phyloP scores from a whole-genome alignment of 1,140 invertebrate species.

The Muscidifurax raptorellus region DNA sequence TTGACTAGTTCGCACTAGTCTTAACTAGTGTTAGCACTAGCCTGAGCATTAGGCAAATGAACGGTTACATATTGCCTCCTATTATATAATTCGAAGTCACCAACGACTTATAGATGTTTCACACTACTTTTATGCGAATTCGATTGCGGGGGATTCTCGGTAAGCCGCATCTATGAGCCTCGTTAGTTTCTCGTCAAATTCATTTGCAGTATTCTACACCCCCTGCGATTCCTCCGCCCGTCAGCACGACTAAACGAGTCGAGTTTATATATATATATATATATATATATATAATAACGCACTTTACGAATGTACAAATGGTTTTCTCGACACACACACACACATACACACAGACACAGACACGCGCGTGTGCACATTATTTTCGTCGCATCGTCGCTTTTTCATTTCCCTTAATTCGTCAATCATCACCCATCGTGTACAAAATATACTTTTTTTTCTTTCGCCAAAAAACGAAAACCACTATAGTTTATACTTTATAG shows the following conservation, averaged over 20 bases:
- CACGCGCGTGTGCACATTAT: background rate
- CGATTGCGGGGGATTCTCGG: background rate
- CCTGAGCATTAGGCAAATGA: slow-evolving; percentile 68
- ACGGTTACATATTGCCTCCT: slow-evolving; percentile 37
- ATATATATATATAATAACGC: too few species aligned
- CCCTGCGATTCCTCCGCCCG: slow-evolving; percentile 22
- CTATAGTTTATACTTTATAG: slow-evolving; percentile 4
- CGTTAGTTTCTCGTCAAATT: slow-evolving; percentile 8
- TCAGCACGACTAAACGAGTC: slow-evolving; percentile 2
- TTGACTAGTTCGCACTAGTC: slow-evolving; percentile 71
- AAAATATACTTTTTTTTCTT: slow-evolving; percentile 47
- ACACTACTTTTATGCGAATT: background rate
- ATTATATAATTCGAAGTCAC: slow-evolving; percentile 17
- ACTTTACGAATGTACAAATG: slow-evolving; percentile 23
- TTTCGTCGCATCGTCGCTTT: background rate
- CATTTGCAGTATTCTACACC: slow-evolving; percentile 9
- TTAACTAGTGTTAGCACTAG: slow-evolving; percentile 69
- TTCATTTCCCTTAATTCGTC: background rate
- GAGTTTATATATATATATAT: too few species aligned
- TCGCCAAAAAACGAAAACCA: slow-evolving; percentile 29
- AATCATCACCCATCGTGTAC: slow-evolving; percentile 18
- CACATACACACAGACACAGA: too few species aligned
- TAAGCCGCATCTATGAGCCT: background rate
- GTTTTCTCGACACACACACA: slow-evolving; percentile 8
- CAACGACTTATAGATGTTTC: background rate